Base-by-base conservation (phyloP, 2,113 vertebrate genomes). In the Rhizomys pruinosus region DNA sequence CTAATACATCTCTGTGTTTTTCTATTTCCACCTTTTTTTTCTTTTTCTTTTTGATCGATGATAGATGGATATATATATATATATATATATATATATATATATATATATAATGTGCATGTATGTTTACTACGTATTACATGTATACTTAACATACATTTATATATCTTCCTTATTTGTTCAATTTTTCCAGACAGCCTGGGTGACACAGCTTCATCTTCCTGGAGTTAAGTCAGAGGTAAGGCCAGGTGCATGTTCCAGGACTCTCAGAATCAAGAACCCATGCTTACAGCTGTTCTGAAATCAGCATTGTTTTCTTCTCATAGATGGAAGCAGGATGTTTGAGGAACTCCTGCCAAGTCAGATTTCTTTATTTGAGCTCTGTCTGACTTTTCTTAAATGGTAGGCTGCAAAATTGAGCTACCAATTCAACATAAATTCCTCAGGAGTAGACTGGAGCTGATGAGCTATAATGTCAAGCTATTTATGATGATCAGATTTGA, bases 401-500 rank as follows among this genome's bases (percentile, higher is more conserved):
- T 55, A 87, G 64, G 42, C n/a, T 93, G 81, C 68, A 97, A 96
- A 94, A 94, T 22, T 82, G 63, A 96, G 44, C 63, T 55, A 82
- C 68, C 84, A 94, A 68, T 87, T 87, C 64, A 80, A 89, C 27
- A 78, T 61, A 92, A 91, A 93, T 94, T 91, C 76, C 80, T 95
- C 93, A 52, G 9, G 84, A 79, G 61, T 66, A 94, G 42, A 93
- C n/a, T 74, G 63, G 82, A 72, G 64, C 87, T 76, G 71, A 87
- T 3, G 15, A 93, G 73, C 73, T 92, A 4, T 34, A 87, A 16
- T 80, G 25, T 95, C 91, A 95, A 42, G 47, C 68, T 89, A 92
- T 89, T 95, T 90, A 92, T 87, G 87, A 61, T 94, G 78, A 96
- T 95, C 68, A 87, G 71, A 90, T 79, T 66, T 94, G 84, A 96